These are phyloP conservation scores for Enteromius argenteus DNA, from an alignment of 2,797 vertebrate species.

Conservation along the genomic window DNA sequence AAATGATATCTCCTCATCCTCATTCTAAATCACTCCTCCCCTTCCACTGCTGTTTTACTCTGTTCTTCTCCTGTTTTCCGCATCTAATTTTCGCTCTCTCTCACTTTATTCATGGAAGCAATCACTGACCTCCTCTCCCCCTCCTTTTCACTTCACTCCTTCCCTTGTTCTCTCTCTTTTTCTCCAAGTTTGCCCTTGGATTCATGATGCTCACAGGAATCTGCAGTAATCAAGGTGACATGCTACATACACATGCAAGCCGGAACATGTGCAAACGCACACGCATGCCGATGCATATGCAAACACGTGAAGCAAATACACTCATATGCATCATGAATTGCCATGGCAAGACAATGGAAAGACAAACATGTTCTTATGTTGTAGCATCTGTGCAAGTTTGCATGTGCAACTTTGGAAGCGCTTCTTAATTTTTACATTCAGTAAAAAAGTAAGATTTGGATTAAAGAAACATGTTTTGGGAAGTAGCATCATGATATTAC, in stretches of 20 bases:
- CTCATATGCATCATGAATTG: neutral
- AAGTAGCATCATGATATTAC: neutral
- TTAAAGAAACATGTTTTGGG: too few relatives aligned
- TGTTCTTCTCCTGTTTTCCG: constrained; percentile 33
- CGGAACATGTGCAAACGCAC: constrained; percentile 12
- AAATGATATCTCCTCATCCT: constrained; percentile 22
- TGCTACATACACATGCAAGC: constrained; percentile 63
- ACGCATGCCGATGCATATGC: neutral
- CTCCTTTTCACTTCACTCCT: constrained; percentile 21
- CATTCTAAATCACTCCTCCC: constrained; percentile 13
- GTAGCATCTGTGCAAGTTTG: neutral
- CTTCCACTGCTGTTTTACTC: constrained; percentile 25
- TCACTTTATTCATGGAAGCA: constrained; percentile 52
- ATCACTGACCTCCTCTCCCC: constrained; percentile 60
- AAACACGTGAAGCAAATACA: neutral
- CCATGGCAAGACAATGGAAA: neutral
- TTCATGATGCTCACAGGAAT: constrained; percentile 72
- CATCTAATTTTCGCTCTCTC: constrained; percentile 37
- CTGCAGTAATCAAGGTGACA: constrained; percentile 81
- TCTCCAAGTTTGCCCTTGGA: constrained; percentile 69
- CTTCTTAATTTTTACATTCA: neutral
- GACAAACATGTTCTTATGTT: neutral
- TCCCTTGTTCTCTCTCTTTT: constrained; percentile 41
- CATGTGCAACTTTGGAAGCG: neutral
- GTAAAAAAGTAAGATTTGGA: neutral